Percentiles rank a stretch among this genome's conserved stretches.
Evolutionary conservation across 2,113 vertebrate species (phyloP).

Genomic region (Protobothrops flavoviridis): DNA sequence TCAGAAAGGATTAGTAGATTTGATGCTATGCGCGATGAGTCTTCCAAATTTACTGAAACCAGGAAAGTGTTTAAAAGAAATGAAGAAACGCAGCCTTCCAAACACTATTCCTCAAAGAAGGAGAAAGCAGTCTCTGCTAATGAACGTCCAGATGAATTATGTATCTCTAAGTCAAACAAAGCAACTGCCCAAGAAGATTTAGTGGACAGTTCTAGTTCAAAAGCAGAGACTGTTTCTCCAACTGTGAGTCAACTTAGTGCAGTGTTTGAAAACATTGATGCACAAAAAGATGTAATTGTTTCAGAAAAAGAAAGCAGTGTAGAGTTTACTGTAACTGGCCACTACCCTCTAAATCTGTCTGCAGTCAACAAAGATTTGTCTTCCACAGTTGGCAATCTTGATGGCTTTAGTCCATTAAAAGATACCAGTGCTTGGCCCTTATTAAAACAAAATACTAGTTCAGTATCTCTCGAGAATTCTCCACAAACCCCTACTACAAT

Average conservation of each 20-base stretch:
- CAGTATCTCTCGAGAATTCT: slow-evolving; percentile 46
- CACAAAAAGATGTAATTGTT: slow-evolving; percentile 59
- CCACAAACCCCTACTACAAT: background rate
- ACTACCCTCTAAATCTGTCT: slow-evolving; percentile 72
- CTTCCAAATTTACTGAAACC: slow-evolving; percentile 92
- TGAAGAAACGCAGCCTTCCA: slow-evolving; percentile 80
- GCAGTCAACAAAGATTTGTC: slow-evolving; percentile 58
- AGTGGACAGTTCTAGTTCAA: slow-evolving; percentile 92
- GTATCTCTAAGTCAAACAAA: slow-evolving; percentile 83
- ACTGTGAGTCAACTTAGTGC: slow-evolving; percentile 96
- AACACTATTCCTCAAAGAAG: slow-evolving; percentile 82
- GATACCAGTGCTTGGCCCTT: slow-evolving; percentile 69
- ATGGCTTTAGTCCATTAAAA: slow-evolving; percentile 73
- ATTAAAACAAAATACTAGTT: slow-evolving; percentile 39
- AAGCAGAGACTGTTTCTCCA: slow-evolving; percentile 90
- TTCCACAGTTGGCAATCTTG: slow-evolving; percentile 64
- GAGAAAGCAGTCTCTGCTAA: slow-evolving; percentile 79
- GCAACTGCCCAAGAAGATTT: slow-evolving; percentile 86
- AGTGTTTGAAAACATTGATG: slow-evolving; percentile 89
- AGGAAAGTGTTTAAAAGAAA: slow-evolving; percentile 93
- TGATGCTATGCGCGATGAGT: slow-evolving; percentile 75
- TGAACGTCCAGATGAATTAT: slow-evolving; percentile 88
- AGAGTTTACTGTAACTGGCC: slow-evolving; percentile 78
- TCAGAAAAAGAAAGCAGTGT: slow-evolving; percentile 69
- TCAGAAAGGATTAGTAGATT: slow-evolving; percentile 82